Evolutionary conservation across 2,113 vertebrate species (phyloP), one percentile per base, ranked within the genome.

Genomic region (Microtus pennsylvanicus): DNA sequence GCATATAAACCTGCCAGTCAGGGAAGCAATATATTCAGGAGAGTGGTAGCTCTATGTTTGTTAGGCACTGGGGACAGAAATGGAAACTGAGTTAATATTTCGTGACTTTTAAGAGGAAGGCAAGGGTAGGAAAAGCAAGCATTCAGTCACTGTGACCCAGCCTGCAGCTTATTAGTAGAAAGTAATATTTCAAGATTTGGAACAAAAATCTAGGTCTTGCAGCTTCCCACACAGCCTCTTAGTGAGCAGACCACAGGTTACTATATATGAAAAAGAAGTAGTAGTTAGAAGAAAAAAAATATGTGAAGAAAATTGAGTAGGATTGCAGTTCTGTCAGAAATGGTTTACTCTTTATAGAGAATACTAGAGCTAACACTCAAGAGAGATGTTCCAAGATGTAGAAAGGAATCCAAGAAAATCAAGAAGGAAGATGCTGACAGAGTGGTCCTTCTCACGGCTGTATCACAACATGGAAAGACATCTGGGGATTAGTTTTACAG

Each of bases 341-440:
- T 83, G 26, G 35, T 90, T 95, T 89, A 16, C 92, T 96, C 87
- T 89, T 91, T 65, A 17, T 74, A 16, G 19, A 95, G 87, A 91
- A 93, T 47, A 95, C 3, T 8, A 94, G 80, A 93, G 35, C 35
- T 95, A 67, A 78, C 30, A 90, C 38, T 89, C 58, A 50, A 80
- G 70, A 96, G 38, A 88, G 88, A 78, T 83, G 24, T 63, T 93
- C 50, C 88, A 87, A 45, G 65, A 65, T 67, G 42, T 24, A 81
- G 75, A 81, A 42, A 61, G 72, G 70, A 90, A 47, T 87, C 28
- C 35, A 87, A 90, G 33, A 90, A 94, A 90, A 88, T 47, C 50
- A 74, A 86, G 47, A 89, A 38, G 47, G 63, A 69, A 69, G 6
- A 50, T 22, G 35, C 21, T 61, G 50, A 80, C 33, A 45, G 22